Conservation (phyloP, 2,113 vertebrate species). For the Ascaphus truei region DNA sequence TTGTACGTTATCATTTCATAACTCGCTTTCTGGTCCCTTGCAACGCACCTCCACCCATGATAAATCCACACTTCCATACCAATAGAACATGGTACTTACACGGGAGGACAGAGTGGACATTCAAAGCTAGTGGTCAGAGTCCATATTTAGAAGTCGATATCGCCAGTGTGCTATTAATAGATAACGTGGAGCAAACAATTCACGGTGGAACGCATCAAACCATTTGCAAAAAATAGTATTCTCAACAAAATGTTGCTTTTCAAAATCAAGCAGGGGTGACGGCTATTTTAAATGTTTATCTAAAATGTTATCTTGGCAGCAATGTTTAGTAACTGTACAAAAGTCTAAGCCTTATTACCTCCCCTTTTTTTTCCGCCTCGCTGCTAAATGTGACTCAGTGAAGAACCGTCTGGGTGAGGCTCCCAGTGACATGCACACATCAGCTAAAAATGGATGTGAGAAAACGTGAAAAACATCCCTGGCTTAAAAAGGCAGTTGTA, state of each 20-base stretch:
- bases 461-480: constrained; percentile 10
- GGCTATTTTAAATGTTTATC: not conserved
- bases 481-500: constrained; percentile 21
- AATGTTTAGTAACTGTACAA: not conserved
- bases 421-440: constrained; percentile 28
- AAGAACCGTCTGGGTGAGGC: constrained; percentile 27
- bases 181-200: no score
- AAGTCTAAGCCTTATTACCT: not conserved
- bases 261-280: not conserved
- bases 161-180: no score
- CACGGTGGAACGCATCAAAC: no score
- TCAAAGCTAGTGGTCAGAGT: no score
- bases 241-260: no score
- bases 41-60: no score
- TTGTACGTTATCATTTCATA: no score
- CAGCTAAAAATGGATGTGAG: constrained; percentile 33
- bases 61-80: no score
- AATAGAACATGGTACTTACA: no score
- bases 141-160: no score
- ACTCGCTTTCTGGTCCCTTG: not conserved
- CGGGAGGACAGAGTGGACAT: no score
- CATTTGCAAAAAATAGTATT: no score
- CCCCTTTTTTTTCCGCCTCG: not conserved
- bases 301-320: not conserved
- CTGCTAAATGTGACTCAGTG: constrained; percentile 9